phyloP scores from a whole-genome alignment of 2,113 vertebrate species.

The Sminthopsis crassicaudata region DNA sequence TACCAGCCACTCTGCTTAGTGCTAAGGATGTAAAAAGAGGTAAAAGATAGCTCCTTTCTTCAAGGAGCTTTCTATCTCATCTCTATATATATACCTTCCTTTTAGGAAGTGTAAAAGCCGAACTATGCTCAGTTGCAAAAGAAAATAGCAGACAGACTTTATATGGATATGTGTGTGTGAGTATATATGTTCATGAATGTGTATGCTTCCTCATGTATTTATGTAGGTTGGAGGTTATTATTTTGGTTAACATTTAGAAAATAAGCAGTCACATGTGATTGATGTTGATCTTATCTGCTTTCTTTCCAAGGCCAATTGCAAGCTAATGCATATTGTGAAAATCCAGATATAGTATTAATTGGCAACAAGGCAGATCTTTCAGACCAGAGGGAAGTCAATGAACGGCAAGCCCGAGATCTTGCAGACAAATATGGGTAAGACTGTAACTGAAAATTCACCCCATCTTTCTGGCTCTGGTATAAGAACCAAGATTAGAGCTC shows the following conservation, averaged over 20 bases:
- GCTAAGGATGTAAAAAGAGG: not conserved
- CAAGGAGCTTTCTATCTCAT: not conserved
- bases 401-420: slow-evolving; percentile 94
- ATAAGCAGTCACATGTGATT: slow-evolving; percentile 59
- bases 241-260: slow-evolving; percentile 13
- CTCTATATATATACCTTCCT: too few relatives aligned
- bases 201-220: not conserved
- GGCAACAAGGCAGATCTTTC: slow-evolving; percentile 95
- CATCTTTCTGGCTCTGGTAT: not conserved
- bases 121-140: not conserved
- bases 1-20: too few relatives aligned
- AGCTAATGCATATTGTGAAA: slow-evolving; percentile 98
- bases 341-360: slow-evolving; percentile 95
- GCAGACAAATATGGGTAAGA: slow-evolving; percentile 95
- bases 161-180: not conserved
- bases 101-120: not conserved
- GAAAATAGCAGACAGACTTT: not conserved
- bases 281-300: slow-evolving; percentile 56
- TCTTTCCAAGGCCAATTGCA: slow-evolving; percentile 90
- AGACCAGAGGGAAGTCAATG: slow-evolving; percentile 95
- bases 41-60: not conserved
- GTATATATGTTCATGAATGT: not conserved
- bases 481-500: not conserved
- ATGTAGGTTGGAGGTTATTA: slow-evolving; percentile 14
- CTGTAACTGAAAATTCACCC: too few relatives aligned